Percentiles rank a stretch among this genome's conserved stretches.
phyloP scores from a whole-genome alignment of 2,797 vertebrate species.

The Parambassis ranga region DNA sequence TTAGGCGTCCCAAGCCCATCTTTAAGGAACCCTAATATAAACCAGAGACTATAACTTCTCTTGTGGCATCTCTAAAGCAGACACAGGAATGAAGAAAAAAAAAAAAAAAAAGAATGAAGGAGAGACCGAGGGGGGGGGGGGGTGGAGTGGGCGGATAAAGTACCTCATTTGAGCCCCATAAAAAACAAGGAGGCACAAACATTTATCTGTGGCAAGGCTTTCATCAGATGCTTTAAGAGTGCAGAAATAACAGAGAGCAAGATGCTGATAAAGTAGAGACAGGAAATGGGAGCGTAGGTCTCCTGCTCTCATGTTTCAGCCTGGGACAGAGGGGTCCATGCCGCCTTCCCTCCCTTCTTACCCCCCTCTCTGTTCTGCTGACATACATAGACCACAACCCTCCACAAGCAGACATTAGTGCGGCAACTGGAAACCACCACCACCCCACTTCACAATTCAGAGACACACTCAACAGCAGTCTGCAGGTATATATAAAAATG shows the following conservation, averaged over 20 bases:
- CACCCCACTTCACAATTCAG: slow-evolving; percentile 26
- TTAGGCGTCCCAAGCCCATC: slow-evolving; percentile 54
- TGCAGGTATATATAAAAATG: slow-evolving; percentile 40
- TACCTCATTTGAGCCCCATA: slow-evolving; percentile 79
- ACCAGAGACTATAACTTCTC: slow-evolving; percentile 76
- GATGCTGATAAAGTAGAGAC: slow-evolving; percentile 81
- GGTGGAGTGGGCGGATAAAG: slow-evolving; percentile 52
- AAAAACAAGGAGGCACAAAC: slow-evolving; percentile 78
- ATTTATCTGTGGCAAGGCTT: slow-evolving; percentile 80
- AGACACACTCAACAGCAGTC: slow-evolving; percentile 24
- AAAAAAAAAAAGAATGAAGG: neutral
- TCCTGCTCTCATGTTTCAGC: slow-evolving; percentile 74
- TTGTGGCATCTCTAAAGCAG: slow-evolving; percentile 77
- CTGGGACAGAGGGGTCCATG: slow-evolving; percentile 42
- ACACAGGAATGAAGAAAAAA: slow-evolving; percentile 64
- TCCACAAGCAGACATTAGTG: slow-evolving; percentile 56
- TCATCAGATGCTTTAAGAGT: slow-evolving; percentile 75
- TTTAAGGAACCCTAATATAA: slow-evolving; percentile 76
- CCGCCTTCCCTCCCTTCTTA: neutral
- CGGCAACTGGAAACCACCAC: slow-evolving; percentile 63
- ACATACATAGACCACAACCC: slow-evolving; percentile 73
- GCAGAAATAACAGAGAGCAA: slow-evolving; percentile 73
- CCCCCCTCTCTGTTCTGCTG: slow-evolving; percentile 57
- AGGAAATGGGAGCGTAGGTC: slow-evolving; percentile 76
- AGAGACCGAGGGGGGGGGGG: too few relatives aligned